Evolutionary conservation across 2,113 vertebrate genomes (phyloP).

Genomic region (Garra rufa): DNA sequence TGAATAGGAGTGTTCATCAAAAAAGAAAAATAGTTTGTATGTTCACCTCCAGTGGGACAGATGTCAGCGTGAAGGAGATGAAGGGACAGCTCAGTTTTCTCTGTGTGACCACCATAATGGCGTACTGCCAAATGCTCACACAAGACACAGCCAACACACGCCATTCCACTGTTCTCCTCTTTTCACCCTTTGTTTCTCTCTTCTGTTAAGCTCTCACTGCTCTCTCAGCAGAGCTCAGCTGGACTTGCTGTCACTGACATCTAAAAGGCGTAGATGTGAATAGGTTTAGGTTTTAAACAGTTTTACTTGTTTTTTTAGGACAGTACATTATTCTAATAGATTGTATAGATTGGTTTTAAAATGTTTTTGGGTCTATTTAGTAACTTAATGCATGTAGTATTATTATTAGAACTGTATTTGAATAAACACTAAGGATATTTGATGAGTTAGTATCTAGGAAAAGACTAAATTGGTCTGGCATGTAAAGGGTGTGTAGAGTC

Average conservation of each 20-base stretch:
- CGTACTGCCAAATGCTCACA: conserved; percentile 44
- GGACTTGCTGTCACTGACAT: neutral
- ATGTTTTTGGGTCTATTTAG: neutral
- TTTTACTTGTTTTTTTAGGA: neutral
- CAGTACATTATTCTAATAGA: neutral
- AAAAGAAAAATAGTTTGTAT: neutral
- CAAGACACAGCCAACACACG: conserved; percentile 51
- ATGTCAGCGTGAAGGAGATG: conserved; percentile 37
- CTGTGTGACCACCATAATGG: conserved; percentile 48
- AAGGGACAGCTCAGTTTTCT: conserved; percentile 33
- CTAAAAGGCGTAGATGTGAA: neutral
- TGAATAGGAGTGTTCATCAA: neutral
- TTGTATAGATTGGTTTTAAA: neutral
- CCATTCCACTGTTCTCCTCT: conserved; percentile 21
- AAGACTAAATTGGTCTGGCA: neutral
- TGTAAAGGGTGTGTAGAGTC: neutral
- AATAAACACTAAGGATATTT: neutral
- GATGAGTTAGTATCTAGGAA: neutral
- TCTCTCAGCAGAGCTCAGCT: neutral
- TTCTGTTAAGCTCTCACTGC: neutral
- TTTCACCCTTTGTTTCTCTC: conserved; percentile 2
- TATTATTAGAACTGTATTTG: neutral
- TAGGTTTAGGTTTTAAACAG: neutral
- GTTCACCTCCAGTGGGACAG: neutral
- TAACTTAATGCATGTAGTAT: neutral